Percentiles rank a stretch among this genome's conserved stretches.
These are phyloP conservation scores for Lutraria rhynchaena DNA, from an alignment of 1,140 invertebrate species.

Conservation along the genomic window DNA sequence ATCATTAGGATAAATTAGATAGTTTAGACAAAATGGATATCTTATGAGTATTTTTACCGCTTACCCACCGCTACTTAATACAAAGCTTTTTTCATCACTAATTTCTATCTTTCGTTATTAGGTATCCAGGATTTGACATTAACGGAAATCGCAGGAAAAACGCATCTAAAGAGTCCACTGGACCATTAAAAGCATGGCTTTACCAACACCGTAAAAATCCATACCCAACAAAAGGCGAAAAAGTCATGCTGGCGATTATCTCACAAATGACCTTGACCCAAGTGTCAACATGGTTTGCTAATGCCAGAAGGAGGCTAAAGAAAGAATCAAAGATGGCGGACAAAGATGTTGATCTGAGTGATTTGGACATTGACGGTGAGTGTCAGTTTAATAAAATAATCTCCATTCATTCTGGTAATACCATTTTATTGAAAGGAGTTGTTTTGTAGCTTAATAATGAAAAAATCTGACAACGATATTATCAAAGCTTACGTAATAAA, in stretches of 20 bases:
- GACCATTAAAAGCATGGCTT: slow-evolving; percentile 97
- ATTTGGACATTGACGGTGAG: slow-evolving; percentile 66
- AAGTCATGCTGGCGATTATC: slow-evolving; percentile 99
- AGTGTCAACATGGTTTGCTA: slow-evolving; percentile 82
- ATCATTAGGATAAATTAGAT: too few species aligned
- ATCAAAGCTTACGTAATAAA: too few species aligned
- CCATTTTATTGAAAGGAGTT: too few species aligned
- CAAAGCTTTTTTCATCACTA: neutral
- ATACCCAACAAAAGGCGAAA: slow-evolving; percentile 99
- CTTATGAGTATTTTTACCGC: too few species aligned
- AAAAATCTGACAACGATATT: too few species aligned
- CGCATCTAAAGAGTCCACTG: slow-evolving; percentile 96
- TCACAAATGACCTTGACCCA: slow-evolving; percentile 99
- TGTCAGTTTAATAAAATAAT: too few species aligned
- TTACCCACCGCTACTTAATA: too few species aligned
- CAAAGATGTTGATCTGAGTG: slow-evolving; percentile 65
- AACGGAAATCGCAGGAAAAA: slow-evolving; percentile 94
- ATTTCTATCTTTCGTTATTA: slow-evolving; percentile 78
- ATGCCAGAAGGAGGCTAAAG: slow-evolving; percentile 85
- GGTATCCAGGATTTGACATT: slow-evolving; percentile 95
- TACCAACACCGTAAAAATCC: slow-evolving; percentile 99
- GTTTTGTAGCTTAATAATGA: too few species aligned
- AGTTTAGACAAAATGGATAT: too few species aligned
- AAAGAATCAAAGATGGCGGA: slow-evolving; percentile 98
- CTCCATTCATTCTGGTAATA: too few species aligned